Evolutionary conservation across 2,888 invertebrate genomes (phyloP).

Genomic region (Heliconius erato): DNA sequence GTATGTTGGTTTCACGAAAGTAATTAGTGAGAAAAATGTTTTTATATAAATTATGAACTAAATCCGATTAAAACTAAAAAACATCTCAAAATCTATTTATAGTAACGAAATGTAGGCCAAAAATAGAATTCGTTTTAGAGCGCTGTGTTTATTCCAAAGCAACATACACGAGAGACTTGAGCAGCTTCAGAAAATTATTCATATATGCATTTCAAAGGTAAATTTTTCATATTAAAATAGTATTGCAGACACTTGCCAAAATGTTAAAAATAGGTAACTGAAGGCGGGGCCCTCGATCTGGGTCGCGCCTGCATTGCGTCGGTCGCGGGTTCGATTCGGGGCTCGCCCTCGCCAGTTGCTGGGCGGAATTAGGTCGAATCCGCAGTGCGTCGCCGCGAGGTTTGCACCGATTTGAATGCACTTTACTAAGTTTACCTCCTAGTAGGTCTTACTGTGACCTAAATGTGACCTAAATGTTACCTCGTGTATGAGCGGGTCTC

Average conservation of each 20-base stretch:
- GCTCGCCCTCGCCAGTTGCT: constrained; percentile 51
- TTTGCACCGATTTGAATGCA: constrained; percentile 22
- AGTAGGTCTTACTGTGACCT: constrained; percentile 16
- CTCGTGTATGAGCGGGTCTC: neutral
- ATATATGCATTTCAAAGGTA: constrained; percentile 2
- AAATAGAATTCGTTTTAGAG: constrained; percentile 4
- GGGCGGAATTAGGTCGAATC: constrained; percentile 31
- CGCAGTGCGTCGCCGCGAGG: constrained; percentile 38
- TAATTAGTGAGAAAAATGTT: neutral
- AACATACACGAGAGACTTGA: neutral
- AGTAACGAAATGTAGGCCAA: neutral
- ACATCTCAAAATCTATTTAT: neutral
- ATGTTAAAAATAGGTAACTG: constrained; percentile 8
- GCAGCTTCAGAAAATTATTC: neutral
- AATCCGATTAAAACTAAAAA: neutral
- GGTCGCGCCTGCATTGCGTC: constrained; percentile 81
- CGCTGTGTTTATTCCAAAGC: neutral
- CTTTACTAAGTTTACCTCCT: constrained; percentile 7
- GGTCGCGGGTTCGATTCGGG: constrained; percentile 18
- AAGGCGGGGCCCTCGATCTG: constrained; percentile 58
- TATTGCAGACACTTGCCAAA: constrained; percentile 25
- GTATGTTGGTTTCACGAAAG: too few relatives aligned
- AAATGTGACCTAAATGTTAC: constrained; percentile 27
- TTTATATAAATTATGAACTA: neutral
- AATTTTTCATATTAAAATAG: constrained; percentile 8